Conservation (phyloP, 2,888 invertebrate species). For the Plebejus melissa region DNA sequence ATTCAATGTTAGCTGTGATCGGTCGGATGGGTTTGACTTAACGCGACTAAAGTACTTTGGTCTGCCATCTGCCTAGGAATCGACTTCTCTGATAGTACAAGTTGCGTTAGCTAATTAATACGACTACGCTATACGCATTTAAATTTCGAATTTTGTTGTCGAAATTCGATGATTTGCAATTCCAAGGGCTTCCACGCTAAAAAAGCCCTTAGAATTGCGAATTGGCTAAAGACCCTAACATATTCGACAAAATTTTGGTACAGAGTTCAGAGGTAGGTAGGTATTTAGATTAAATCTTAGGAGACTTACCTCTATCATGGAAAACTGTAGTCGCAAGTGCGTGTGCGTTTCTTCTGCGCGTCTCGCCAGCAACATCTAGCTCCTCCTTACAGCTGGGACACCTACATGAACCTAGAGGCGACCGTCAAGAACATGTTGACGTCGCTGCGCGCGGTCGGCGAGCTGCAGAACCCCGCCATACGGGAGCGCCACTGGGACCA, state of each 20-base stretch:
- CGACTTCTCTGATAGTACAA: too few species aligned
- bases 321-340: neutral
- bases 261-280: neutral
- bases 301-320: neutral
- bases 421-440: conserved; percentile 98
- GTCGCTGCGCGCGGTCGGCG: conserved; percentile 95
- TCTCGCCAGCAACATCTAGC: neutral
- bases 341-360: neutral
- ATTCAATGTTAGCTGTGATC: too few species aligned
- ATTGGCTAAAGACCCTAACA: too few species aligned
- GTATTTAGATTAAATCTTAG: neutral
- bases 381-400: conserved; percentile 85
- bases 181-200: neutral
- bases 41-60: too few species aligned
- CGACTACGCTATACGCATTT: too few species aligned
- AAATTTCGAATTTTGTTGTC: too few species aligned
- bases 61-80: too few species aligned
- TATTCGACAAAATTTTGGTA: too few species aligned
- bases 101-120: too few species aligned
- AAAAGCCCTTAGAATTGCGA: too few species aligned
- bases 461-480: conserved; percentile 97
- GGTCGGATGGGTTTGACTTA: too few species aligned
- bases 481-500: conserved; percentile 98
- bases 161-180: too few species aligned
- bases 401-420: conserved; percentile 91